These are phyloP conservation scores for Rachycentron canadum DNA, from an alignment of 2,797 vertebrate species.

Conservation along the genomic window DNA sequence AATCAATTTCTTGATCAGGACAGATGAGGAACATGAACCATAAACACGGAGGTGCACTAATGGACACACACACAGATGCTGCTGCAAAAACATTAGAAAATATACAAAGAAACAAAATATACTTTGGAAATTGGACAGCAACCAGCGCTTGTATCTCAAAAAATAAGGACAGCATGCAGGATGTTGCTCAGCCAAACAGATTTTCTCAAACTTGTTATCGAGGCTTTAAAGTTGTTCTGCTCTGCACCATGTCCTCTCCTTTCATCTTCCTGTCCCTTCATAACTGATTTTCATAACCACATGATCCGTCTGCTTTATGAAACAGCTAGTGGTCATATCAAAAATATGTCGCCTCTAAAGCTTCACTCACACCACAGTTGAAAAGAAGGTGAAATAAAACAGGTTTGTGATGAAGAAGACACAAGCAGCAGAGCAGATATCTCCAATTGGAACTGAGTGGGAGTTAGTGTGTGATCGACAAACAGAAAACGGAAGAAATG, in stretches of 20 bases:
- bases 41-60: not conserved
- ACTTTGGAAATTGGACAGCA: not conserved
- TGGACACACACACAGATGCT: not conserved
- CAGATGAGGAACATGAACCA: constrained; percentile 9
- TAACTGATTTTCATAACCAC: constrained; percentile 27
- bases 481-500: constrained; percentile 3
- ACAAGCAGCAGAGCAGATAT: not conserved
- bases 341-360: not conserved
- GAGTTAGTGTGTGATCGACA: not conserved
- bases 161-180: not conserved
- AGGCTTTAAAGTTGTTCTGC: constrained; percentile 10
- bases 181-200: not conserved
- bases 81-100: not conserved
- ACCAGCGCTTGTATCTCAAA: no score
- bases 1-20: constrained; percentile 38
- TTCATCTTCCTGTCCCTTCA: constrained; percentile 27
- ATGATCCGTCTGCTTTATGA: not conserved
- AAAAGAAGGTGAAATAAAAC: not conserved
- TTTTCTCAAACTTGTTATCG: constrained; percentile 9
- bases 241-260: constrained; percentile 5
- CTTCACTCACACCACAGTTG: not conserved
- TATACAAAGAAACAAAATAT: not conserved
- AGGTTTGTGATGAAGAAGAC: not conserved
- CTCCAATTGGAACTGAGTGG: not conserved
- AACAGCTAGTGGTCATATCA: not conserved